phyloP scores from a whole-genome alignment of 2,113 vertebrate species.

The Zeus faber region DNA sequence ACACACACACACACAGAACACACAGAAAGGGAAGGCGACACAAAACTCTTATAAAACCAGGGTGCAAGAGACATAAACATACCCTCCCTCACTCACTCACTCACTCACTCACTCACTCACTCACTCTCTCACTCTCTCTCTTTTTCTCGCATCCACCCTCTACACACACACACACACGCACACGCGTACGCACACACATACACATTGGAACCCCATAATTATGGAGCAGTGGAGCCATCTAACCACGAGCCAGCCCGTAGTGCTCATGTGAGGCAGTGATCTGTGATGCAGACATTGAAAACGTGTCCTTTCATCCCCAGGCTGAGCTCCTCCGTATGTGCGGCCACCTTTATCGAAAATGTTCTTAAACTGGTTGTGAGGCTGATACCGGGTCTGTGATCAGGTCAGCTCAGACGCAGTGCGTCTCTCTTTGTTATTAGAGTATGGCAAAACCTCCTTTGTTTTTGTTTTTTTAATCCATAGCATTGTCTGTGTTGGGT shows the following conservation, averaged over 20 bases:
- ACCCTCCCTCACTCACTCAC: conserved; percentile 2
- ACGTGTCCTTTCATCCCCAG: conserved; percentile 22
- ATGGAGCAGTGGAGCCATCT: conserved; percentile 42
- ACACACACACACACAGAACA: conserved; percentile 3
- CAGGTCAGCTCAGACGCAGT: too few relatives aligned
- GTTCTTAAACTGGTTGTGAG: conserved; percentile 15
- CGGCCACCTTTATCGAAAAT: too few relatives aligned
- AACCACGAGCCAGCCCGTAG: conserved; percentile 40
- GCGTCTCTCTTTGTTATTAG: too few relatives aligned
- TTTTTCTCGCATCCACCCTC: too few relatives aligned
- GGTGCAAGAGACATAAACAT: conserved; percentile 15
- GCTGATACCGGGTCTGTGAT: conserved; percentile 25
- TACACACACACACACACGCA: conserved; percentile 12
- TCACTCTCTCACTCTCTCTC: conserved; percentile 2
- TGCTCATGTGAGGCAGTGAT: conserved; percentile 40
- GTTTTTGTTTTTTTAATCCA: too few relatives aligned
- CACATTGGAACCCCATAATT: conserved; percentile 56
- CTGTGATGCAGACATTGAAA: conserved; percentile 26
- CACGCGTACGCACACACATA: conserved; percentile 12
- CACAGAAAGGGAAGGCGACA: not conserved
- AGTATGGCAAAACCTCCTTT: too few relatives aligned
- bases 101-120: not conserved
- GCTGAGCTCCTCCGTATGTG: too few relatives aligned
- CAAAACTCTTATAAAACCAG: too few relatives aligned
- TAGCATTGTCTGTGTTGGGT: too few relatives aligned